phyloP scores from a whole-genome alignment of 2,888 invertebrate species.

The Pinctada fucata region DNA sequence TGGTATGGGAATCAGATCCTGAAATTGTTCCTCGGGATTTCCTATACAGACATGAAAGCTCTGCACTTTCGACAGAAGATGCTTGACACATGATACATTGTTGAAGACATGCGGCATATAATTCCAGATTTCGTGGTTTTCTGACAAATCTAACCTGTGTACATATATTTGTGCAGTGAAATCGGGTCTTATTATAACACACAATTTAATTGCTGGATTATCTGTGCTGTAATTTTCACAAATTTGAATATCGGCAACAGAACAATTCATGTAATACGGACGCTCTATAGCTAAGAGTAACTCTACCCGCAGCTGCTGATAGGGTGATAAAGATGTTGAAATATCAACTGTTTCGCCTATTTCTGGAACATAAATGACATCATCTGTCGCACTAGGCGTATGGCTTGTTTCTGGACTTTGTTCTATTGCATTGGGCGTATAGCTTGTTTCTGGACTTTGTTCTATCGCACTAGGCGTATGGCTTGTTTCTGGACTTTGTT shows the following conservation, averaged over 20 bases:
- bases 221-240: neutral
- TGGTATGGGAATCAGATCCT: slow-evolving; percentile 19
- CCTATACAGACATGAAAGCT: slow-evolving; percentile 30
- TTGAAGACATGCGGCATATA: slow-evolving; percentile 2
- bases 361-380: no score
- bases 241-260: neutral
- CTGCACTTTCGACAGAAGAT: slow-evolving; percentile 7
- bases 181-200: neutral
- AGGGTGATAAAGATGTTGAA: no score
- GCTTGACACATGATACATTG: neutral
- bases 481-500: no score
- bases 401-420: no score
- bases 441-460: no score
- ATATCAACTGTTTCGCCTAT: no score
- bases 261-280: neutral
- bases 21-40: slow-evolving; percentile 27
- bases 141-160: slow-evolving; percentile 12
- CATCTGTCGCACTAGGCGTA: no score
- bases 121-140: slow-evolving; percentile 27
- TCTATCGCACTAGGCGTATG: no score
- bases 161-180: slow-evolving; percentile 16
- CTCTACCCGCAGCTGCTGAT: no score
- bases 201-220: slow-evolving; percentile 20
- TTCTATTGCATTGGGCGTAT: no score
- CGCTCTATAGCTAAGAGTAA: no score